A percentile compares a stretch with the other conserved stretches of the same genome.
Evolutionary conservation across 2,113 vertebrate genomes (phyloP).

Genomic region (Indicator maculatus): DNA sequence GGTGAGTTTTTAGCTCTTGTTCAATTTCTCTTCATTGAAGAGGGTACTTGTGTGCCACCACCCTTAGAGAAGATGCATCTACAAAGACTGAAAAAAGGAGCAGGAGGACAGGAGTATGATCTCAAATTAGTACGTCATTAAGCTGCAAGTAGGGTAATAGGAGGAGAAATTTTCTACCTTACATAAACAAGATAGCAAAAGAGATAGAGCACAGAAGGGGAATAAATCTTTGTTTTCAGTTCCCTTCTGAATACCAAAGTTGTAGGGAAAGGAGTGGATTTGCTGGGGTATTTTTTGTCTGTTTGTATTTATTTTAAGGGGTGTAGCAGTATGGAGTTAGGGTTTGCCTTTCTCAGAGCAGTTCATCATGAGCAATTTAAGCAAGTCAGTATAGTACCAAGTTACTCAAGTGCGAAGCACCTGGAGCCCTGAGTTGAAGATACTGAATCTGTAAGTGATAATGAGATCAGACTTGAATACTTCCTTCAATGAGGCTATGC

Average conservation of each 20-base stretch:
- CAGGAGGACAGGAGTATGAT: not conserved
- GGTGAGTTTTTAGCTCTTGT: not conserved
- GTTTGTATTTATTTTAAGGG: not conserved
- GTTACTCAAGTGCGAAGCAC: not conserved
- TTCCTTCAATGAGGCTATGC: slow-evolving; percentile 47
- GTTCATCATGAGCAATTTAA: not conserved
- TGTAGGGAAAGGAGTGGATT: not conserved
- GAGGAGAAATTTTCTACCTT: not conserved
- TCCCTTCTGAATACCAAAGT: slow-evolving; percentile 20
- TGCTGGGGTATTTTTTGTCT: not conserved
- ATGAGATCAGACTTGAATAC: slow-evolving; percentile 64
- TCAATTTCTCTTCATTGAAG: not conserved
- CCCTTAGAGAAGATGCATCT: not conserved
- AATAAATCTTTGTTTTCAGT: slow-evolving; percentile 19
- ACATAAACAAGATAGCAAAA: not conserved
- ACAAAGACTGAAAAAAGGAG: not conserved
- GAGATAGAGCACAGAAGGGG: not conserved
- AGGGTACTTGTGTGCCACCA: not conserved
- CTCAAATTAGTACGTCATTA: not conserved
- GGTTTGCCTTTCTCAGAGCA: not conserved
- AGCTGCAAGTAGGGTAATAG: not conserved
- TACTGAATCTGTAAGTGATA: slow-evolving; percentile 28
- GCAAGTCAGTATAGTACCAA: slow-evolving; percentile 1
- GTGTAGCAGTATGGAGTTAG: too few species aligned
- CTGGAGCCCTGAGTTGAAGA: not conserved